Evolutionary conservation across 1,140 invertebrate species (phyloP), one percentile per base, ranked within the genome.

Genomic region (Trachymyrmex cornetzi): DNA sequence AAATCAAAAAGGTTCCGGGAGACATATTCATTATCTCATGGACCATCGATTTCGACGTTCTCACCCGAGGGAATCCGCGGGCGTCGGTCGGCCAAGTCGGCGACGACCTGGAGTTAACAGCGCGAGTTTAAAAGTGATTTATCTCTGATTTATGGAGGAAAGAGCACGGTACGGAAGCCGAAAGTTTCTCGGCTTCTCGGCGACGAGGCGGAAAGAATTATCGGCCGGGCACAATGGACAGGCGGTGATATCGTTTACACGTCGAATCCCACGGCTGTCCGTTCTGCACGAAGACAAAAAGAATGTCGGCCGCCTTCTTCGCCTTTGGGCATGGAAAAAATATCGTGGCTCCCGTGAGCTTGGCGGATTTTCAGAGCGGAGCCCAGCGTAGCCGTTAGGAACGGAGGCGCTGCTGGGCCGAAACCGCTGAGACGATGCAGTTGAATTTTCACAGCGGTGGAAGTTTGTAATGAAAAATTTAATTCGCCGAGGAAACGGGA

Each of bases 91-190:
- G 77, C 85, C 77, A 88, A 84, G 87, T 81, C 64, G 72, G 87
- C 91, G 92, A 89, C 92, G 92, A 92, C 91, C 92, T 92, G 94
- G 92, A 94, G 94, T 93, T 94, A 95, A 94, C 94, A 94, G 93
- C 91, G 91, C 92, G 93, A 94, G 92, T 94, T 94, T 94, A 93
- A 94, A 93, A 94, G 94, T 95, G 94, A 95, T 95, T 95, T 95
- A 95, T 95, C 93, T 94, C 93, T 94, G 94, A 95, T 95, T 95
- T 94, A 95, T 94, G 94, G 92, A 92, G 92, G 92, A 91, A 89
- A 90, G 87, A 88, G 91, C 66, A 85, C 88, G 84, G 84, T 53
- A 71, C 80, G 91, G 87, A 89, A 90, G 88, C 88, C 90, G 90
- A 93, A 94, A 94, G 90, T 94, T 94, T 92, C 91, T 89, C 90